Percentiles rank a stretch among this genome's conserved stretches.
Evolutionary conservation across 1,140 invertebrate genomes (phyloP).

Genomic region (Camponotus floridanus): DNA sequence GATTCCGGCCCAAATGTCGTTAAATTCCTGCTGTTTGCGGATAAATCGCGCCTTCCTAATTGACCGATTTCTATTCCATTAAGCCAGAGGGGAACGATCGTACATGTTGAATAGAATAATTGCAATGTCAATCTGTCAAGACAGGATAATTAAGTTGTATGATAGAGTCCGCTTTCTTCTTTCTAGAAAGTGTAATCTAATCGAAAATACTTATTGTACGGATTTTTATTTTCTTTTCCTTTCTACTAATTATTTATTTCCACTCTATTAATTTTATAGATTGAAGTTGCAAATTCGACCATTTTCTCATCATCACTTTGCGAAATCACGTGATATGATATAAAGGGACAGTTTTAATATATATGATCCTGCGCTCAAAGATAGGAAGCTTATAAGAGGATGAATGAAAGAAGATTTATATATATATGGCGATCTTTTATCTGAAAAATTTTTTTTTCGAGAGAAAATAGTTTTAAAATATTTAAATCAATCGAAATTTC

Average conservation of each 20-base stretch:
- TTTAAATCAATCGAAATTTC: too few species aligned
- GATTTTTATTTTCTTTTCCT: neutral
- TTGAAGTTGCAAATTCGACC: neutral
- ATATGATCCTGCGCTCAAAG: too few species aligned
- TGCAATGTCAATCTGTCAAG: conserved; percentile 1
- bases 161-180: neutral
- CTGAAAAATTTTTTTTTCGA: too few species aligned
- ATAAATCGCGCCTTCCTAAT: conserved; percentile 58
- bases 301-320: neutral
- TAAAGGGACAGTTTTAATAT: conserved; percentile 16
- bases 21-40: conserved; percentile 59
- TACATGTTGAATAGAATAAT: neutral
- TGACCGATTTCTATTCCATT: conserved; percentile 47
- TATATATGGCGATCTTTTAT: too few species aligned
- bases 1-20: conserved; percentile 30
- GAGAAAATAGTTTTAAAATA: too few species aligned
- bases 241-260: neutral
- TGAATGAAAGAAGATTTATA: too few species aligned
- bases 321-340: neutral
- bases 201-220: neutral
- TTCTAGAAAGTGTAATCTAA: neutral
- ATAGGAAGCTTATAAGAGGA: too few species aligned
- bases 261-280: neutral
- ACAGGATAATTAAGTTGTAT: neutral
- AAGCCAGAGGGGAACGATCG: conserved; percentile 39